A percentile compares a stretch with the other conserved stretches of the same genome.
phyloP scores from a whole-genome alignment of 2,888 invertebrate species.

The Pachydiplax longipennis region DNA sequence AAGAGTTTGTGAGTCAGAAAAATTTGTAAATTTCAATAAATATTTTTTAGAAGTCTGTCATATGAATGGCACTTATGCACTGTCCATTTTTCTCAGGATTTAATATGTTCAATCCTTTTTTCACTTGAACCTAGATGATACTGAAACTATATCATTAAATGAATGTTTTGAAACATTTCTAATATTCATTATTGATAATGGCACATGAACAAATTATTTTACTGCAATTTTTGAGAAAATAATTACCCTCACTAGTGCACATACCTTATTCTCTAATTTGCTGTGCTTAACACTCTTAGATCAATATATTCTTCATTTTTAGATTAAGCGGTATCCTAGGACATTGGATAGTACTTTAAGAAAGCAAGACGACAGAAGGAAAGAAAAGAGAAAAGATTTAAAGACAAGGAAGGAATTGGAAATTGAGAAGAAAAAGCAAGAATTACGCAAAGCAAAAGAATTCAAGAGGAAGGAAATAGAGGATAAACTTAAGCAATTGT shows the following conservation, averaged over 20 bases:
- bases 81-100: no score
- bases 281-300: no score
- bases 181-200: no score
- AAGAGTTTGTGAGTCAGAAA: slow-evolving; percentile 75
- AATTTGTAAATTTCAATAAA: not conserved
- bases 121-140: no score
- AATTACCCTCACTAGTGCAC: no score
- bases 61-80: no score
- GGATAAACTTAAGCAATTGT: slow-evolving; percentile 84
- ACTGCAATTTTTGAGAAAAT: no score
- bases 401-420: slow-evolving; percentile 79
- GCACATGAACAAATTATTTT: no score
- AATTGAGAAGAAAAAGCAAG: slow-evolving; percentile 82
- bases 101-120: no score
- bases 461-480: slow-evolving; percentile 89
- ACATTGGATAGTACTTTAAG: slow-evolving; percentile 84
- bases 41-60: no score
- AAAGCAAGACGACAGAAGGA: slow-evolving; percentile 78
- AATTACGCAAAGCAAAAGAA: slow-evolving; percentile 85
- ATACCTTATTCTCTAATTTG: no score
- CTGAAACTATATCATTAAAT: no score
- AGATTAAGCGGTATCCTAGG: slow-evolving; percentile 91
- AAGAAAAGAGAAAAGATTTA: slow-evolving; percentile 77
- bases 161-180: not conserved
- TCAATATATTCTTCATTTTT: slow-evolving; percentile 36